phyloP scores from a whole-genome alignment of 2,888 invertebrate species.

The Hylaea fasciaria region DNA sequence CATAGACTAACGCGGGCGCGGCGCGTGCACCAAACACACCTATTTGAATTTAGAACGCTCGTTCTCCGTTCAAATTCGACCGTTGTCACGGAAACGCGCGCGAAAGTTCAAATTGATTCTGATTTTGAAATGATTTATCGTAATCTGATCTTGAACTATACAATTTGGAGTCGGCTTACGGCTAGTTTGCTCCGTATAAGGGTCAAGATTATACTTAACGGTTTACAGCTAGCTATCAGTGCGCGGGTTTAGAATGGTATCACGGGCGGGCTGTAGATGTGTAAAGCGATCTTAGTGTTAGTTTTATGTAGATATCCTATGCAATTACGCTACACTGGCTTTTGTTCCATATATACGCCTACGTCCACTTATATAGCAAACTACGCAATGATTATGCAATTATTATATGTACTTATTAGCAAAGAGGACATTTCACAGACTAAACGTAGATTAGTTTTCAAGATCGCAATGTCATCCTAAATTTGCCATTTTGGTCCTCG shows the following conservation, averaged over 20 bases:
- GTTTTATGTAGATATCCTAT: no score
- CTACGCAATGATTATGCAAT: no score
- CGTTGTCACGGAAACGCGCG: conserved; percentile 65
- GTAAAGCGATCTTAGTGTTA: no score
- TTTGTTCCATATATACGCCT: no score
- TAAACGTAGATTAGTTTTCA: neutral
- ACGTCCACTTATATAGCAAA: no score
- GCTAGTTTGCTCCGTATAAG: conserved; percentile 12
- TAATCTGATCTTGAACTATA: conserved; percentile 42
- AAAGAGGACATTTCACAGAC: neutral
- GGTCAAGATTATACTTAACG: conserved; percentile 13
- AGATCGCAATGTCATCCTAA: neutral
- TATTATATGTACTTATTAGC: no score
- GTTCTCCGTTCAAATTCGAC: conserved; percentile 64
- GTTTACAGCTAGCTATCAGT: neutral
- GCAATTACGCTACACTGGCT: no score
- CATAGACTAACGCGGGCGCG: conserved; percentile 52
- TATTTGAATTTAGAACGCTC: conserved; percentile 65
- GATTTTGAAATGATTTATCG: conserved; percentile 43
- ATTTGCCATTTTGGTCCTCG: conserved; percentile 20
- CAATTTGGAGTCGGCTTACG: conserved; percentile 37
- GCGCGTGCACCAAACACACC: conserved; percentile 68
- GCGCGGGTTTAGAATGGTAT: neutral
- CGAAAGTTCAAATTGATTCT: conserved; percentile 45
- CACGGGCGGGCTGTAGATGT: no score